Percentiles rank a stretch among this genome's conserved stretches.
These are phyloP conservation scores for Keiferia lycopersicella DNA, from an alignment of 2,888 invertebrate genomes.

Conservation along the genomic window DNA sequence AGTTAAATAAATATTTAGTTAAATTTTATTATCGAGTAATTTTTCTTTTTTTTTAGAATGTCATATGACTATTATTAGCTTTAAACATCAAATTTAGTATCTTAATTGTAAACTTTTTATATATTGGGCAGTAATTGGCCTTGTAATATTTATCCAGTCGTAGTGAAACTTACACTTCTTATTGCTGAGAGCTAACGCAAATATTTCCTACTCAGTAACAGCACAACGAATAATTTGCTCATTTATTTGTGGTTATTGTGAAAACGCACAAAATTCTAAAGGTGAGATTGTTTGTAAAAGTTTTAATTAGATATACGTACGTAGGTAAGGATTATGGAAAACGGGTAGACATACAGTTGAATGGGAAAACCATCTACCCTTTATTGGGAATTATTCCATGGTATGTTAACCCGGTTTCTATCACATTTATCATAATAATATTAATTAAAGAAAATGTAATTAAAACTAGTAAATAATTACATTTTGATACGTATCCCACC, in stretches of 20 bases:
- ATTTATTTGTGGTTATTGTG: constrained; percentile 12
- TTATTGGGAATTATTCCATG: background rate
- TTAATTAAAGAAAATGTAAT: background rate
- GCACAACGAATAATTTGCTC: constrained; percentile 33
- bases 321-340: background rate
- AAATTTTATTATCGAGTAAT: background rate
- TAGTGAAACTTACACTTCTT: too few species aligned
- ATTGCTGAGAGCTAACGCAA: too few species aligned
- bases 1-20: background rate
- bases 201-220: background rate
- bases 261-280: constrained; percentile 3
- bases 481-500: constrained; percentile 10
- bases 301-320: background rate
- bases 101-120: too few species aligned
- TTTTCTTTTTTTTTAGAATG: background rate
- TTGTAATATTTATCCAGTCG: too few species aligned
- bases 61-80: too few species aligned
- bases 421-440: background rate
- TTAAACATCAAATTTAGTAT: background rate
- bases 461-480: background rate
- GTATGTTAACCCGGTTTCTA: background rate
- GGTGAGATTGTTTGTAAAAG: constrained; percentile 3
- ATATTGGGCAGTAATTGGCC: too few species aligned
- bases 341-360: background rate
- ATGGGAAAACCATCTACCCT: background rate